Evolutionary conservation across 2,888 invertebrate species (phyloP).

Genomic region (Netelia fuscicornis): DNA sequence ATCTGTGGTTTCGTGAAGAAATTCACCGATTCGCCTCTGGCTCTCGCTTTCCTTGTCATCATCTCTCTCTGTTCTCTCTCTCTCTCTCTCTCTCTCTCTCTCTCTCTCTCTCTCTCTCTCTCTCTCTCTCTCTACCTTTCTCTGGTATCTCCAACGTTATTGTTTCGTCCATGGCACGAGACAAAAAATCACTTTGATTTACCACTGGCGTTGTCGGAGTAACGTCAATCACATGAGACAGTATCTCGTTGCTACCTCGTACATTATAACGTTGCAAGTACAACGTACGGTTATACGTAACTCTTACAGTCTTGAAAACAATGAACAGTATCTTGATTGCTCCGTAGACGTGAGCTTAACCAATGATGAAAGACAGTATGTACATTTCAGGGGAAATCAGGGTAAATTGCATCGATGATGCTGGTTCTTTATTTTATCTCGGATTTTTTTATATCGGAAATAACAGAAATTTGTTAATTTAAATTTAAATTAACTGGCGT

Average conservation of each 20-base stretch:
- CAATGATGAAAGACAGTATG: slow-evolving; percentile 8
- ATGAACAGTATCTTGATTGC: slow-evolving; percentile 40
- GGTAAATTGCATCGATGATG: too few relatives aligned
- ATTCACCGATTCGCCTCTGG: too few relatives aligned
- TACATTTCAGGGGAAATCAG: neutral
- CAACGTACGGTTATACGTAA: slow-evolving; percentile 24
- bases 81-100: slow-evolving; percentile 6
- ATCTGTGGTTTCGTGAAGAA: neutral
- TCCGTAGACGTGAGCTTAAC: slow-evolving; percentile 23
- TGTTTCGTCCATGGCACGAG: neutral
- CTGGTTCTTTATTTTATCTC: too few relatives aligned
- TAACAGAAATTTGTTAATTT: too few relatives aligned
- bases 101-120: slow-evolving; percentile 19
- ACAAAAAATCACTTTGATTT: slow-evolving; percentile 34
- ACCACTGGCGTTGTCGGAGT: slow-evolving; percentile 46
- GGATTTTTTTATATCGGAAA: too few relatives aligned
- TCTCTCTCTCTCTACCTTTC: neutral
- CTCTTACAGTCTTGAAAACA: slow-evolving; percentile 48
- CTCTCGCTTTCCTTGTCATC: too few relatives aligned
- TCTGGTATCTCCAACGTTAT: neutral
- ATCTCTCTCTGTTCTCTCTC: slow-evolving; percentile 14
- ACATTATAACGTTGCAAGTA: neutral
- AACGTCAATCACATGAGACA: slow-evolving; percentile 56
- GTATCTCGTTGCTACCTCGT: slow-evolving; percentile 51
- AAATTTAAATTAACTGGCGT: too few relatives aligned